Evolutionary conservation across 2,888 invertebrate species (phyloP).

Genomic region (Euproctis similis): DNA sequence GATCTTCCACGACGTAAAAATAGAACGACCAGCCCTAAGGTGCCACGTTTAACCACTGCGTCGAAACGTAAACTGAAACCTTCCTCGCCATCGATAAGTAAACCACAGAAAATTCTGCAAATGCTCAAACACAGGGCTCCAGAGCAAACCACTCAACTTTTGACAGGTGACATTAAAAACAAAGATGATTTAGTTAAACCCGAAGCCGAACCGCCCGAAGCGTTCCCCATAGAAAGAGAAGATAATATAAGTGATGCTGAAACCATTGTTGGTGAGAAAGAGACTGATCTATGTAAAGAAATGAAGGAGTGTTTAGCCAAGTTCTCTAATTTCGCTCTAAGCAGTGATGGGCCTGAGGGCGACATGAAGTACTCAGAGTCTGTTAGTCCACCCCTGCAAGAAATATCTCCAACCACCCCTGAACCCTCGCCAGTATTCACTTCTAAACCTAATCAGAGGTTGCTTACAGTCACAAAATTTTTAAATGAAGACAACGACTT

Average conservation of each 20-base stretch:
- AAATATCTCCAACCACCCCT: conserved; percentile 55
- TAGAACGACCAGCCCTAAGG: conserved; percentile 38
- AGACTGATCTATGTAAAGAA: conserved; percentile 32
- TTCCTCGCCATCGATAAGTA: conserved; percentile 31
- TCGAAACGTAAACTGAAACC: conserved; percentile 53
- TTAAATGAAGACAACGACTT: conserved; percentile 36
- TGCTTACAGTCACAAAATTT: conserved; percentile 49
- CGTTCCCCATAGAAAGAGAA: conserved; percentile 51
- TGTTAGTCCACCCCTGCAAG: conserved; percentile 61
- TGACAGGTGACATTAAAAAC: conserved; percentile 27
- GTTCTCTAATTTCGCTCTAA: conserved; percentile 54
- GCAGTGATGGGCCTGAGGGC: conserved; percentile 16
- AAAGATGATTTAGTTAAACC: conserved; percentile 27
- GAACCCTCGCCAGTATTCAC: conserved; percentile 50
- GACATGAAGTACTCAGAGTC: conserved; percentile 49
- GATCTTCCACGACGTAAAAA: conserved; percentile 47
- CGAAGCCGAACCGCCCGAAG: conserved; percentile 54
- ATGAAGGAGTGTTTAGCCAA: conserved; percentile 63
- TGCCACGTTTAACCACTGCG: conserved; percentile 39
- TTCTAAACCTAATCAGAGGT: conserved; percentile 47
- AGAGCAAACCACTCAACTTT: conserved; percentile 24
- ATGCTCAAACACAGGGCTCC: conserved; percentile 52
- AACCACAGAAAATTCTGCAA: conserved; percentile 53
- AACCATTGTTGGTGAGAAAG: conserved; percentile 38
- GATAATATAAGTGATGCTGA: conserved; percentile 47